Evolutionary conservation across 23 tunicate species (phyloP).

Genomic region (Clavelina lepadiformis): DNA sequence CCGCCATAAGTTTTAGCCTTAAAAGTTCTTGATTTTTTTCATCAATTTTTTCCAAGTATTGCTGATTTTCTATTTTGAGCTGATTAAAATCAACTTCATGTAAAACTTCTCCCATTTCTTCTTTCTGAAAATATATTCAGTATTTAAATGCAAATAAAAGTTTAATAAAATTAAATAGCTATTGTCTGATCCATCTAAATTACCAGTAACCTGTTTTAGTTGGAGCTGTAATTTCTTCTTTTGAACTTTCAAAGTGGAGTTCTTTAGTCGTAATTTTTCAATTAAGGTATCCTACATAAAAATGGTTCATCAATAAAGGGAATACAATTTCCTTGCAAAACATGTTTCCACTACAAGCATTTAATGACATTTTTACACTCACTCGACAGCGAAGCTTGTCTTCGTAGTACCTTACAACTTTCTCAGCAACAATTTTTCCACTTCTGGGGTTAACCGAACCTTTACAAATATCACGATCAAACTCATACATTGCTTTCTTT

Average conservation of each 20-base stretch:
- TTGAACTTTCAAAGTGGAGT: conserved; percentile 79
- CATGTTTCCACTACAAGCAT: not conserved
- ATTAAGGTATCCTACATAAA: conserved; percentile 68
- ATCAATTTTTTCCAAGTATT: conserved; percentile 89
- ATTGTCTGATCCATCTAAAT: too few relatives aligned
- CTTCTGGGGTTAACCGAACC: conserved; percentile 84
- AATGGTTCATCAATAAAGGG: not conserved
- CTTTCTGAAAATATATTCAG: conserved; percentile 50
- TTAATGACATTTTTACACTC: conserved; percentile 11
- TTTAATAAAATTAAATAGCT: not conserved
- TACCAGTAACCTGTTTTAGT: conserved; percentile 77
- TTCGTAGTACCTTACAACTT: conserved; percentile 81
- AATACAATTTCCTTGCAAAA: not conserved
- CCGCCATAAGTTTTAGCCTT: conserved; percentile 87
- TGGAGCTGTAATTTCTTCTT: conserved; percentile 78
- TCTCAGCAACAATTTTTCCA: conserved; percentile 70
- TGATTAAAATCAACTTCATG: conserved; percentile 97
- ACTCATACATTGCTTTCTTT: conserved; percentile 84
- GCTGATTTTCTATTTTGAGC: conserved; percentile 85
- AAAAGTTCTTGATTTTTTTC: conserved; percentile 93
- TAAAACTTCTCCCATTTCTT: conserved; percentile 96
- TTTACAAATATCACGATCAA: conserved; percentile 89
- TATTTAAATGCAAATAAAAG: not conserved
- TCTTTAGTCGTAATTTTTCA: conserved; percentile 81
- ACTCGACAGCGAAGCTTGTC: conserved; percentile 76